phyloP scores from a whole-genome alignment of 2,888 invertebrate species.

The Tetanocera ferruginea region DNA sequence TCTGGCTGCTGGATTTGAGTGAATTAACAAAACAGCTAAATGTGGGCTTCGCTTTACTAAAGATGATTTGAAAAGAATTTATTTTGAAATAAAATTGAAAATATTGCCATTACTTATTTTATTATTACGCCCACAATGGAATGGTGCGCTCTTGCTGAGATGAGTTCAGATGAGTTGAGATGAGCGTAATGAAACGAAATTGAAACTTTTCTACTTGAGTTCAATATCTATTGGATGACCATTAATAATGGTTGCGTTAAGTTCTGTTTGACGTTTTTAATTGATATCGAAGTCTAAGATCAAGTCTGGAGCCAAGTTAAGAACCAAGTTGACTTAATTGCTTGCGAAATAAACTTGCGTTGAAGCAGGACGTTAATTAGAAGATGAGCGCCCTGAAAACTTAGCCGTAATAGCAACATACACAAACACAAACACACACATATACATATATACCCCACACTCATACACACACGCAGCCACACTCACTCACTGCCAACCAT shows the following conservation, averaged over 20 bases:
- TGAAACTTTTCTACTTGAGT: too few species aligned
- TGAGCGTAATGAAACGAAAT: too few species aligned
- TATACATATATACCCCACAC: slow-evolving; percentile 1
- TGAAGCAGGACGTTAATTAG: neutral
- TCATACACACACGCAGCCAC: slow-evolving; percentile 2
- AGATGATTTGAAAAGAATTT: too few species aligned
- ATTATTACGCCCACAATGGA: too few species aligned
- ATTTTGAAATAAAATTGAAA: too few species aligned
- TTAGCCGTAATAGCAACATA: slow-evolving; percentile 32
- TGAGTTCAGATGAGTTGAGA: too few species aligned
- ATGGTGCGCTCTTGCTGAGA: too few species aligned
- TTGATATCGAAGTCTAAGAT: neutral
- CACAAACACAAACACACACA: neutral
- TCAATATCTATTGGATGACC: too few species aligned
- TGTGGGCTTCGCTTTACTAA: too few species aligned
- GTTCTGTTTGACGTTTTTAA: slow-evolving; percentile 15
- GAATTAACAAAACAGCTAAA: too few species aligned
- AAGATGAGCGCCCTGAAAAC: slow-evolving; percentile 20
- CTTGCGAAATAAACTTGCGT: slow-evolving; percentile 33
- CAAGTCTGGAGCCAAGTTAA: neutral
- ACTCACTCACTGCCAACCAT: neutral
- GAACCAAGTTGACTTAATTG: slow-evolving; percentile 7
- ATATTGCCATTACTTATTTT: too few species aligned
- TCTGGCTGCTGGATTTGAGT: too few species aligned
- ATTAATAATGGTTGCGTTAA: neutral